Conservation (phyloP, 2,797 vertebrate species). For the Oreortyx pictus region DNA sequence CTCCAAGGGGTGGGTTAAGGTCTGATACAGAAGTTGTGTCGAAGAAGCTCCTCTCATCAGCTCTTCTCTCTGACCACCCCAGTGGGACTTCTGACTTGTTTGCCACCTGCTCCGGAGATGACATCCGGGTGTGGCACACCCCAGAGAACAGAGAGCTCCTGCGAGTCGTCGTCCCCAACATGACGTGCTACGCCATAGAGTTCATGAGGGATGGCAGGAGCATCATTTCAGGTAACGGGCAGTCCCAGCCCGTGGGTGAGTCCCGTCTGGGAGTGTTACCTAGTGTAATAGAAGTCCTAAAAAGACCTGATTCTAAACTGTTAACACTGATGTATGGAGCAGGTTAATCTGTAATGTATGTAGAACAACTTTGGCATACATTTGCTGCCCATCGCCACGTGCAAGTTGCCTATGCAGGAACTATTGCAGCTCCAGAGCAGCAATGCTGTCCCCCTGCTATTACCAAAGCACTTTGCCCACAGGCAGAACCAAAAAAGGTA, state of each 20-base stretch:
- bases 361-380: background rate
- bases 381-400: fast-evolving
- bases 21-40: background rate
- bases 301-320: background rate
- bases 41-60: background rate
- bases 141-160: conserved; percentile 85
- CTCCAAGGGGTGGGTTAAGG: background rate
- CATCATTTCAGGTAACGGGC: conserved; percentile 87
- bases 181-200: conserved; percentile 87
- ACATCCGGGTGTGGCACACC: conserved; percentile 90
- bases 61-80: background rate
- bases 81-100: conserved; percentile 89
- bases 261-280: background rate
- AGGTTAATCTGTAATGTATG: background rate
- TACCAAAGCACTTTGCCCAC: background rate
- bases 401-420: background rate
- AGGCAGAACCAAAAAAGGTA: background rate
- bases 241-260: background rate
- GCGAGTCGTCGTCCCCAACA: conserved; percentile 85
- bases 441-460: too few relatives aligned
- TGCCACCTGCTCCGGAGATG: conserved; percentile 87
- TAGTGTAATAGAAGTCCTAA: background rate
- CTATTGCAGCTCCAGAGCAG: background rate
- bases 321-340: background rate
- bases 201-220: conserved; percentile 87